Evolutionary conservation across 2,113 vertebrate species (phyloP).

Genomic region (Poecilia latipinna): DNA sequence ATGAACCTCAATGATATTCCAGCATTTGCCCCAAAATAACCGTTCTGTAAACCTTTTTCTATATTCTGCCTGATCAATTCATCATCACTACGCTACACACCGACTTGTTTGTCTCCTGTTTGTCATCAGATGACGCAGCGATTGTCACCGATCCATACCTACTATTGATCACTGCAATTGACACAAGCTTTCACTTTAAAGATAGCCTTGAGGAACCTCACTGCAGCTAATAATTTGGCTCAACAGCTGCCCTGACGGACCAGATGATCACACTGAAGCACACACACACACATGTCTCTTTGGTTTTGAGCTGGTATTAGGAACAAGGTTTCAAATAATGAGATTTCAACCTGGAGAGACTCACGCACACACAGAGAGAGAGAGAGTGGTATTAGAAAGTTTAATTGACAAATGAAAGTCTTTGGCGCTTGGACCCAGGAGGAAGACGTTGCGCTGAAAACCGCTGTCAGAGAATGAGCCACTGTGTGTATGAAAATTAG

Average conservation of each 20-base stretch:
- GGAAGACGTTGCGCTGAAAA: no score
- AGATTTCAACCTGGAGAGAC: neutral
- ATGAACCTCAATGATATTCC: neutral
- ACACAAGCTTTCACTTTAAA: constrained; percentile 18
- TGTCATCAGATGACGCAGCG: constrained; percentile 20
- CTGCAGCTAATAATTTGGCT: neutral
- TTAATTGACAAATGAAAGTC: no score
- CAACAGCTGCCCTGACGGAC: neutral
- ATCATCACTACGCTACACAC: constrained; percentile 6
- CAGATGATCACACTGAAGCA: neutral
- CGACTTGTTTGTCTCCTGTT: constrained; percentile 27
- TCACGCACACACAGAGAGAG: no score
- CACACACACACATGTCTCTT: neutral
- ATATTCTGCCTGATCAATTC: neutral
- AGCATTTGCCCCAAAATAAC: neutral
- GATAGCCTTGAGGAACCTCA: neutral
- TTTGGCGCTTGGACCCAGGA: no score
- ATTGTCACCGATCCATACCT: constrained; percentile 33
- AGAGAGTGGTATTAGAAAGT: no score
- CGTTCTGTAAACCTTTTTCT: neutral
- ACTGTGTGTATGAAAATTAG: no score
- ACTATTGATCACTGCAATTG: constrained; percentile 33
- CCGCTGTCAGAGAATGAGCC: no score
- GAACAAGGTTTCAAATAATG: neutral
- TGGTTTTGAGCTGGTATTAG: neutral